Evolutionary conservation across 2,888 invertebrate genomes (phyloP).

Genomic region (Archaeoteleia sp.): DNA sequence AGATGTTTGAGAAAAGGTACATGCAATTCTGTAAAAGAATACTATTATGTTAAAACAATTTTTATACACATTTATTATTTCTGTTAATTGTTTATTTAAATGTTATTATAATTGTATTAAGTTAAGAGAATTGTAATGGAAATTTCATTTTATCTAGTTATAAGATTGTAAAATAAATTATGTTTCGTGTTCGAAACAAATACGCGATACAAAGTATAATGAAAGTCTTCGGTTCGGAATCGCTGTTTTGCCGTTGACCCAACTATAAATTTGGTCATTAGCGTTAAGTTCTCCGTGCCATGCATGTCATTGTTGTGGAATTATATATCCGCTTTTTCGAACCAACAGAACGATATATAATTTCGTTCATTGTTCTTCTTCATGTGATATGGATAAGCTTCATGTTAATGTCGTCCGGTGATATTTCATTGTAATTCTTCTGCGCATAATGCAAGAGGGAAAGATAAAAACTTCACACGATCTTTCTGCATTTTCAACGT

Average conservation of each 20-base stretch:
- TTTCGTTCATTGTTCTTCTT: constrained; percentile 35
- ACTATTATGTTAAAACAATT: too few relatives aligned
- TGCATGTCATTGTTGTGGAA: constrained; percentile 26
- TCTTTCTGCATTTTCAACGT: background rate
- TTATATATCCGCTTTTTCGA: constrained; percentile 5
- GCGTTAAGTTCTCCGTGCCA: constrained; percentile 25
- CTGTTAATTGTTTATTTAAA: too few relatives aligned
- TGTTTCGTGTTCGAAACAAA: constrained; percentile 24
- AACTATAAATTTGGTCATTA: constrained; percentile 33
- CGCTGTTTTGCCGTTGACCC: constrained; percentile 18
- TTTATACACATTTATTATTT: too few relatives aligned
- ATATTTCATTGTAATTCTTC: background rate
- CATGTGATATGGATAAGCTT: constrained; percentile 15
- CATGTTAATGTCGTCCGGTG: constrained; percentile 12
- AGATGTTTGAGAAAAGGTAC: too few relatives aligned
- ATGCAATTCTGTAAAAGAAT: too few relatives aligned
- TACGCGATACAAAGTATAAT: constrained; percentile 13
- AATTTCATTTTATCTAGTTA: too few relatives aligned
- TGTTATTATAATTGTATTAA: too few relatives aligned
- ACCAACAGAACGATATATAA: constrained; percentile 24
- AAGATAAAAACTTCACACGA: background rate
- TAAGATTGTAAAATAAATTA: constrained; percentile 22
- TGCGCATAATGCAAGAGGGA: background rate
- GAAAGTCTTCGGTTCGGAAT: constrained; percentile 20
- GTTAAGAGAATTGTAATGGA: too few relatives aligned